Evolutionary conservation across 2,113 vertebrate species (phyloP), one percentile per base, ranked within the genome.

Genomic region (Gambusia holbrooki): DNA sequence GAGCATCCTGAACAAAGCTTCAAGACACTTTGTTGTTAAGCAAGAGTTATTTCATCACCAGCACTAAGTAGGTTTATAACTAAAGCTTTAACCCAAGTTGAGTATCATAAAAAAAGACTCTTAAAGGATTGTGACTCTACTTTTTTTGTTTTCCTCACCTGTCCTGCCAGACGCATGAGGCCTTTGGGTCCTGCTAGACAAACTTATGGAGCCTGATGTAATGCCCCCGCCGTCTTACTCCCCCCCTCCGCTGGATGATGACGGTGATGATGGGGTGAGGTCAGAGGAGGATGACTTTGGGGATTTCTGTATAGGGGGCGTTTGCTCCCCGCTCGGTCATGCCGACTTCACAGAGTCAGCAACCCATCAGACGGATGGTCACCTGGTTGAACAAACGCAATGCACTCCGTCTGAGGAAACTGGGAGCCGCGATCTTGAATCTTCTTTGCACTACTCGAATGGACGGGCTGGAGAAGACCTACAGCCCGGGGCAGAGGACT

Each of bases 251-350:
- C 89, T 97, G 77, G 96, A 96, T 76, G 96, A 95, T 40, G 82
- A 81, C 10, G 71, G 67, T 2, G 85, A 77, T 1, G 73, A 66
- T 27, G 86, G 81, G n/a, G 32, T 42, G 67, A 95, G 94, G 83
- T 94, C 95, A 0, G 95, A 96, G 58, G 96, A 98, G 1, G 96
- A 97, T 0, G 97, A 97, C 79, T 98, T 98, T 89, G 95, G 96
- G 73, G 95, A 96, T 75, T 97, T 97, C 91, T 93, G 95, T 73
- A 92, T 92, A 33, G 93, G 87, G 66, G 91, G 94, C 30, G 90
- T 94, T 65, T 77, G 69, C 74, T 92, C 95, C 62, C 84, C 94
- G 9, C 84, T 94, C 61, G 93, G 92, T 69, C 95, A 95, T 91
- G 87, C 93, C 29, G 94, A 95, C 86, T 94, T 95, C 32, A 91